Evolutionary conservation across 2,113 vertebrate species (phyloP), one percentile per base, ranked within the genome.

Genomic region (Oncorhynchus clarkii): DNA sequence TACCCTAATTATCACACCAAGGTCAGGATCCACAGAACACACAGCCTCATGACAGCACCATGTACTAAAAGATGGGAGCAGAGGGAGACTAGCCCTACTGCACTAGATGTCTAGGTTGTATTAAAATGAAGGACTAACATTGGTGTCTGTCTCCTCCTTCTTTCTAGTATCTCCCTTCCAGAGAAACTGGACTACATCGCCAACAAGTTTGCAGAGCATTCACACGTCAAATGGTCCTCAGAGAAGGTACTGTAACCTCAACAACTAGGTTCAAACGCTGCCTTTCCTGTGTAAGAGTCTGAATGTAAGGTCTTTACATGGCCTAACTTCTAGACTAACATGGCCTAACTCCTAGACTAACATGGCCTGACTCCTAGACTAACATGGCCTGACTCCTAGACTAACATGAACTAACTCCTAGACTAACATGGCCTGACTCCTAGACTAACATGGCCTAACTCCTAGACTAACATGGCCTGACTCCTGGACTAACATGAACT

Each of bases 171-270:
- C 85, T 94, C 95, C 70, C 93, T 99, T 84, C 97, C 97, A 90
- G 97, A 99, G 92, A 98, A 99, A 90, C 68, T 99, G 91, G 97
- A 99, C 71, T 95, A 94, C 84, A 93, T 99, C 78, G 94, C 96
- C 85, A 97, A 94, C 93, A 99, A 97, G 89, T 98, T 96, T 78
- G 97, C 97, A 66, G 97, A 98, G 88, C 95, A 98, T 90, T 96
- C 95, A 81, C 97, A 99, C 72, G 96, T 99, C 77, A 97, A 96
- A 89, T 99, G 97, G 97, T 94, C 95, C 80, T 96, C 94, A 85
- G 97, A 98, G 82, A 99, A 98, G 96, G 97, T 98, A 88, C 65
- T 67, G 65, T 5, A 0, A 67, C 27, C 27, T 31, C 24, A 4
- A 16, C 22, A 22, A 67, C 65, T 29, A 29, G 13, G 65, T 45